A percentile compares a stretch with the other conserved stretches of the same genome.
Conservation (phyloP, 1,140 invertebrate species). For the Trachelipus rathkii region DNA sequence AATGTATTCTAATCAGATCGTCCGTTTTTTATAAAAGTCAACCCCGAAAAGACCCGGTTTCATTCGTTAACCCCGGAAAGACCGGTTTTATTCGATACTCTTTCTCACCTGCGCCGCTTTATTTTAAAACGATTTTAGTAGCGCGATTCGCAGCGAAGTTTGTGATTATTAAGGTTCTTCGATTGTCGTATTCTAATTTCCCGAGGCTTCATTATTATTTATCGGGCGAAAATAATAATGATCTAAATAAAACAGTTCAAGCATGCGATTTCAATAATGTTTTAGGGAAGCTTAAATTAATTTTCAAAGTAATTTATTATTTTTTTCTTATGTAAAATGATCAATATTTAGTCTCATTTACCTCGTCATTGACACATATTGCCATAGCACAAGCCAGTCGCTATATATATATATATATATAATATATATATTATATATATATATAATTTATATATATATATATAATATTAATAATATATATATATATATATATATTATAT, state of each 20-base stretch:
- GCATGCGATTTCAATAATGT: background rate
- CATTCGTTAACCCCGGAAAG: background rate
- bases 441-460: too few relatives aligned
- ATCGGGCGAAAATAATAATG: constrained; percentile 5
- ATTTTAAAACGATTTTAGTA: background rate
- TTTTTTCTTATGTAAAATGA: background rate
- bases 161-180: too few relatives aligned
- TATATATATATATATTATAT: too few relatives aligned
- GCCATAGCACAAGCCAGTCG: too few relatives aligned
- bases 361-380: too few relatives aligned
- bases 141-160: too few relatives aligned
- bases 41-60: background rate
- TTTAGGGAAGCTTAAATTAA: background rate
- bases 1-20: background rate
- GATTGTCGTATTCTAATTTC: too few relatives aligned
- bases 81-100: background rate
- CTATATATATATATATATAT: too few relatives aligned
- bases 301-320: background rate
- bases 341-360: too few relatives aligned
- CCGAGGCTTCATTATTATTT: background rate
- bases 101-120: background rate
- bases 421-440: too few relatives aligned
- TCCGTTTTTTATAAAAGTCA: background rate
- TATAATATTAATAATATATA: too few relatives aligned
- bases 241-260: background rate